Evolutionary conservation across 2,888 invertebrate genomes (phyloP), one percentile per base, ranked within the genome.

Genomic region (Lasius fuliginosus): DNA sequence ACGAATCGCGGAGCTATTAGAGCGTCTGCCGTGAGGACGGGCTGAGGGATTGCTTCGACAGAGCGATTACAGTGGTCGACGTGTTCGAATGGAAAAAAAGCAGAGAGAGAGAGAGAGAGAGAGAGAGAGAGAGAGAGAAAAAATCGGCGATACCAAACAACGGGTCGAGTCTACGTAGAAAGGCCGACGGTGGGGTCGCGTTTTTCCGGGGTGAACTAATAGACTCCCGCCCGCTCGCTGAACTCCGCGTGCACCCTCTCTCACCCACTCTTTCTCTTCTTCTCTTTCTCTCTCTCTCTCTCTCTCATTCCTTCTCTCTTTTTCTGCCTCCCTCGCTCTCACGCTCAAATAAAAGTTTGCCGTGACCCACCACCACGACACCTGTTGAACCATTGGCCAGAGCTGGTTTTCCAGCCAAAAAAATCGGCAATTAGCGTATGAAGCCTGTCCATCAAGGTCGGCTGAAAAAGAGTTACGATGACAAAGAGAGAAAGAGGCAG

Each of bases 261-360:
- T 71, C 83, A 71, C 87, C 83, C 65, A 64, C 75, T 77, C 76
- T 82, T 86, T 71, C 69, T 75, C 90, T 90, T 46, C 68, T 81
- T 83, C 46, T 18, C 73, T 71, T 67, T 82, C 85, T 74, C 62
- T 58, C 90, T 89, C 33, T 76, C 73, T 85, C 79, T 74, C 64
- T 74, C 83, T 85, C 84, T 88, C 77, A 62, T 76, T 68, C 64
- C 69, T 69, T 56, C 68, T 49, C 46, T 84, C 77, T 88, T 85
- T 84, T 74, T 83, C 84, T 82, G 79, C 77, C 88, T 85, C 83
- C 75, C 86, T 84, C 87, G 86, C 89, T 82, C 92, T 91, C 91
- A 87, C 90, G 92, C 92, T 92, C 94, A 94, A 94, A 94, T 94
- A 94, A 95, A 94, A 95, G 94, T 94, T 94, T 92, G 92, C 94